phyloP scores from a whole-genome alignment of 2,113 vertebrate species.

The Pitta sordida region DNA sequence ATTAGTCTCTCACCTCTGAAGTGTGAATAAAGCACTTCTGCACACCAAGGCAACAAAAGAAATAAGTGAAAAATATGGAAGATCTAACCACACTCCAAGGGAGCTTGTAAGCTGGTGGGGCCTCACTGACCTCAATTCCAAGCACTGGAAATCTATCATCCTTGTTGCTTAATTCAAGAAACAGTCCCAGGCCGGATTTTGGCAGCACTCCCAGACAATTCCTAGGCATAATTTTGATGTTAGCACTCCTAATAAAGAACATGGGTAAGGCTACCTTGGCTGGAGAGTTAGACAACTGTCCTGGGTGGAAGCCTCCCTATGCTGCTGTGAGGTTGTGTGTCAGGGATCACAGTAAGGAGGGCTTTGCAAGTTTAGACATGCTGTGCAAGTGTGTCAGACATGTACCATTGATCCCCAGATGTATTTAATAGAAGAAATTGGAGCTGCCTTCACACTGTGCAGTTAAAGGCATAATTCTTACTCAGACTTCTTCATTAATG shows the following conservation, averaged over 20 bases:
- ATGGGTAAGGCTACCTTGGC: neutral
- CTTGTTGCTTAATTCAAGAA: neutral
- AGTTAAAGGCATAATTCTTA: neutral
- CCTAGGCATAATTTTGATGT: neutral
- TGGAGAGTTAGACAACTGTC: neutral
- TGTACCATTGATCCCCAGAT: neutral
- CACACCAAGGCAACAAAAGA: fast-evolving
- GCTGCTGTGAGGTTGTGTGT: neutral
- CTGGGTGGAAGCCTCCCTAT: neutral
- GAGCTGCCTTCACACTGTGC: neutral
- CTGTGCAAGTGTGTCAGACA: neutral
- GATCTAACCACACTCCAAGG: neutral
- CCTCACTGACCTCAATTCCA: neutral
- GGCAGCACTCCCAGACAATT: neutral
- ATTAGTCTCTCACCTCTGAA: neutral
- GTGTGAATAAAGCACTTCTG: neutral
- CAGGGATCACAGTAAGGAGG: neutral
- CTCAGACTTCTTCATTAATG: neutral
- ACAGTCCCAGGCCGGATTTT: neutral
- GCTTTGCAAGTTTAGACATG: neutral
- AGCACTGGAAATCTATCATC: neutral
- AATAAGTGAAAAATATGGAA: neutral
- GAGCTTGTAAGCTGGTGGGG: neutral
- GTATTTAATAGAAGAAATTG: neutral
- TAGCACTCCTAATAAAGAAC: neutral